Conservation (phyloP, 2,113 vertebrate species). For the Etheostoma spectabile region DNA sequence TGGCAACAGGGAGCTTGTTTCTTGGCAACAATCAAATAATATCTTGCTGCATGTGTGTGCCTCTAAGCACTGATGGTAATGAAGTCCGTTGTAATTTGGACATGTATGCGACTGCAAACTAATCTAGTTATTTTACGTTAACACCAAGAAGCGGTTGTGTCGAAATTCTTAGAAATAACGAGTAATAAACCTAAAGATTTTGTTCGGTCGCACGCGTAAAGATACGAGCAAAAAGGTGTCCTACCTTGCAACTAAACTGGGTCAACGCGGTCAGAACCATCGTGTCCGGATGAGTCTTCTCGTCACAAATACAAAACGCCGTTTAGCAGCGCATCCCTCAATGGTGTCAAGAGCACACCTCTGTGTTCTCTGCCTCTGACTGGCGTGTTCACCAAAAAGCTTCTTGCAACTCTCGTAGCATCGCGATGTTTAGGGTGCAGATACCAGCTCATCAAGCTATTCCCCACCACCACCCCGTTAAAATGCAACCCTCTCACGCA, state of each 20-base stretch:
- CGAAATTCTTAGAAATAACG: not conserved
- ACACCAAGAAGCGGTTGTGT: not conserved
- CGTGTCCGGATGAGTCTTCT: conserved; percentile 38
- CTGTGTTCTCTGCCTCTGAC: conserved; percentile 44
- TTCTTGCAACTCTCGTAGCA: conserved; percentile 70
- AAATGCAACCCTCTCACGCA: conserved; percentile 6
- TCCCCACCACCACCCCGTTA: not conserved
- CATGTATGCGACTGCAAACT: not conserved
- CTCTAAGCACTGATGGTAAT: too few species aligned
- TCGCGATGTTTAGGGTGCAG: conserved; percentile 74
- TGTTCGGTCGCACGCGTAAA: not conserved
- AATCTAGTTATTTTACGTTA: not conserved
- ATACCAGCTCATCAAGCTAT: conserved; percentile 29
- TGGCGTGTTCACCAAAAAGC: conserved; percentile 51
- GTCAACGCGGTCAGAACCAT: conserved; percentile 80
- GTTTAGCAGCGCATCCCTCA: conserved; percentile 50
- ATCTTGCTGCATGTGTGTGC: conserved; percentile 23
- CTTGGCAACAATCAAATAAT: conserved; percentile 64
- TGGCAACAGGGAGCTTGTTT: conserved; percentile 57
- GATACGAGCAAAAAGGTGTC: conserved; percentile 12
- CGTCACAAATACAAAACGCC: conserved; percentile 10
- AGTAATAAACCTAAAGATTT: not conserved
- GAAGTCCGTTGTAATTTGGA: not conserved
- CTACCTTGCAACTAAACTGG: conserved; percentile 79
- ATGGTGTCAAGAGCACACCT: conserved; percentile 51